Conservation (phyloP, 2,888 invertebrate species). For the Ceriagrion tenellum region DNA sequence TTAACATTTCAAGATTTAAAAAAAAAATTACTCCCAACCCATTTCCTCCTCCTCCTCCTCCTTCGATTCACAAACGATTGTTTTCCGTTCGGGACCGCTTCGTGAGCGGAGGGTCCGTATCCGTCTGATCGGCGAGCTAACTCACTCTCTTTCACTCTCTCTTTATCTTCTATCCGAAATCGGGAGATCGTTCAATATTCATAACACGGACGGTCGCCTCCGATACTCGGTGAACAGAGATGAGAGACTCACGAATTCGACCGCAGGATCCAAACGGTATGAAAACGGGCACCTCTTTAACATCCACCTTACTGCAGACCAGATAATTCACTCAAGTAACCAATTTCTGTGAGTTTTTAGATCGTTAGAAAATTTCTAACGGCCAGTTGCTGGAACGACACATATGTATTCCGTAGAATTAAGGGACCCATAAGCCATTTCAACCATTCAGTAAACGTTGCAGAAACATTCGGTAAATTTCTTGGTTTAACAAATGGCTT, state of each 20-base stretch:
- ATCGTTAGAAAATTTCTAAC: too few species aligned
- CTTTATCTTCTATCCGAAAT: neutral
- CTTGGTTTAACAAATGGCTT: too few species aligned
- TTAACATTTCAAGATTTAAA: too few species aligned
- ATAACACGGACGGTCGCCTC: neutral
- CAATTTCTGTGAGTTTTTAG: too few species aligned
- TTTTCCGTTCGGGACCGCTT: neutral
- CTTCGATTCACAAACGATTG: neutral
- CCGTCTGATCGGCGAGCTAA: neutral
- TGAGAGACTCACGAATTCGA: neutral
- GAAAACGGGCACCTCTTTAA: neutral
- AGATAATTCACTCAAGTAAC: too few species aligned
- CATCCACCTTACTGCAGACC: too few species aligned
- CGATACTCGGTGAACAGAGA: neutral
- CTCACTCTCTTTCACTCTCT: neutral
- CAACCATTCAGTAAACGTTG: too few species aligned
- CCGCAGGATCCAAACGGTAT: neutral
- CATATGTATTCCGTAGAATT: too few species aligned
- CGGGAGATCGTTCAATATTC: constrained; percentile 2
- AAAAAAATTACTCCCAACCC: neutral
- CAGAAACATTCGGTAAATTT: too few species aligned
- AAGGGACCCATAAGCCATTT: too few species aligned
- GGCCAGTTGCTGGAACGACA: too few species aligned
- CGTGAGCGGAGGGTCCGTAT: neutral
- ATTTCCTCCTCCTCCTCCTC: too few species aligned